Evolutionary conservation across 2,888 invertebrate genomes (phyloP).

Genomic region (Halocaridina rubra): DNA sequence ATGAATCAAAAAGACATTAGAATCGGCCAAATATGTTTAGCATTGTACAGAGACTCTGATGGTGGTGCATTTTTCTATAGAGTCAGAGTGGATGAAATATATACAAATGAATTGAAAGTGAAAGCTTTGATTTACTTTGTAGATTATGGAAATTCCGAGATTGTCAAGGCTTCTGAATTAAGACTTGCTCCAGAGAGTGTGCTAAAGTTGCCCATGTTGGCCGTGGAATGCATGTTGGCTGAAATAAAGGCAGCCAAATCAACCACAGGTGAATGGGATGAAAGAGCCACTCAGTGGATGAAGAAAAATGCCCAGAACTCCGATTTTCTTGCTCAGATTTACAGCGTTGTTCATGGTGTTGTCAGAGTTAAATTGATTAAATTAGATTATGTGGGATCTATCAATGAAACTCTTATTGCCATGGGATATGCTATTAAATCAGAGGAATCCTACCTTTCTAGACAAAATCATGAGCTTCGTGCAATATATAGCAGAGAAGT

Average conservation of each 20-base stretch:
- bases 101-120: neutral
- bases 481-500: constrained; percentile 33
- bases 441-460: constrained; percentile 84
- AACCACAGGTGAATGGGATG: constrained; percentile 22
- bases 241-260: constrained; percentile 33
- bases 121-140: constrained; percentile 75
- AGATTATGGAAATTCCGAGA: constrained; percentile 79
- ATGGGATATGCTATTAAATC: constrained; percentile 76
- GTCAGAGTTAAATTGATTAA: constrained; percentile 76
- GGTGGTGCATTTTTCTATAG: neutral
- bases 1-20: neutral
- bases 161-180: constrained; percentile 48
- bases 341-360: constrained; percentile 77
- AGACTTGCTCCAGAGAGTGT: constrained; percentile 45
- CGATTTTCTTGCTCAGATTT: constrained; percentile 45
- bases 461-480: constrained; percentile 74
- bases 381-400: constrained; percentile 66
- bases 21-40: neutral
- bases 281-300: constrained; percentile 35
- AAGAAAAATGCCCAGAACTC: neutral
- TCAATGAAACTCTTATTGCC: constrained; percentile 77
- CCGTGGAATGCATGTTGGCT: constrained; percentile 47
- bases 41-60: neutral
- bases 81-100: neutral
- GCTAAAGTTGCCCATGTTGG: constrained; percentile 36